A percentile compares a stretch with the other conserved stretches of the same genome.
Evolutionary conservation across 2,113 vertebrate species (phyloP).

Genomic region (Naja naja): DNA sequence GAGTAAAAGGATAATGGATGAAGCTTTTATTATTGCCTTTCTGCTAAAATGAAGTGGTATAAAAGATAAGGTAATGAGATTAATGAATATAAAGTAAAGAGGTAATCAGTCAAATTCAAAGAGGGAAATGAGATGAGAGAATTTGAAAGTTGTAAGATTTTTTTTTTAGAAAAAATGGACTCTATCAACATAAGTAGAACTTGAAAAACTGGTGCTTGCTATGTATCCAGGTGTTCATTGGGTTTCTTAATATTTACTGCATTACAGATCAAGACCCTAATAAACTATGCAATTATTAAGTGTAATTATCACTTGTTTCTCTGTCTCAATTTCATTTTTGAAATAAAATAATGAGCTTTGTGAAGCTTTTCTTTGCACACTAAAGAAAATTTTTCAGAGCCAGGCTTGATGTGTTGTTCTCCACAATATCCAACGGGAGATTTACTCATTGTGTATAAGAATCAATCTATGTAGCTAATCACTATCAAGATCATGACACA

Average conservation of each 20-base stretch:
- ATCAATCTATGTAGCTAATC: background rate
- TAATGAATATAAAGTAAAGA: slow-evolving; percentile 96
- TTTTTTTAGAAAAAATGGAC: slow-evolving; percentile 59
- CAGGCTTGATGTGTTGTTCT: background rate
- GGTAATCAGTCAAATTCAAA: slow-evolving; percentile 94
- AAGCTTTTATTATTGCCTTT: slow-evolving; percentile 99
- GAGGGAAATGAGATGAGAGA: slow-evolving; percentile 71
- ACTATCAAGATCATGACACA: background rate
- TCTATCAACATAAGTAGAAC: slow-evolving; percentile 48
- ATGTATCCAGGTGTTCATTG: slow-evolving; percentile 6
- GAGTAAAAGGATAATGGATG: slow-evolving; percentile 98
- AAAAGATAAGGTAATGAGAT: slow-evolving; percentile 99
- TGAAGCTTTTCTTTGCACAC: background rate
- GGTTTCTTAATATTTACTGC: background rate
- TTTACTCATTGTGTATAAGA: background rate
- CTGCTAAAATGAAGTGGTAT: slow-evolving; percentile 97
- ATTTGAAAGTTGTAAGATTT: slow-evolving; percentile 72
- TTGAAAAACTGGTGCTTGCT: slow-evolving; percentile 33
- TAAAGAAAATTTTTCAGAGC: background rate
- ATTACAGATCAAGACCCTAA: background rate
- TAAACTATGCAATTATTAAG: background rate
- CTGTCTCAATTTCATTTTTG: background rate
- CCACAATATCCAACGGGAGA: background rate
- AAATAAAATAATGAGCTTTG: background rate
- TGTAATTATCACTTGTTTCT: background rate